Conservation (phyloP, 2,113 vertebrate species). For the Progne subis region DNA sequence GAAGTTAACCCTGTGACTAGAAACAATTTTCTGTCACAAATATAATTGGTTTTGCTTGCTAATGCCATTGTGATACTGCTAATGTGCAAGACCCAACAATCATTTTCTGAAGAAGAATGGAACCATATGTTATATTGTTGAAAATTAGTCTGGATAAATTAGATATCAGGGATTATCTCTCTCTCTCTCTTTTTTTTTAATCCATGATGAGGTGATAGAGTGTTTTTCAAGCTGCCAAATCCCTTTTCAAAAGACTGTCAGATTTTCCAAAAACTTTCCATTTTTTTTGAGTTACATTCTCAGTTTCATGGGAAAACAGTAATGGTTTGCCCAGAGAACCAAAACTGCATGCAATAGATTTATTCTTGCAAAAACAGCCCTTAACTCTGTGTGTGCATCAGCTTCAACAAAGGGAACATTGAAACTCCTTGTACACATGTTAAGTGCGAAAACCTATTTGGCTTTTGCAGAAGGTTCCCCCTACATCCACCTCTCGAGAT, state of each 20-base stretch:
- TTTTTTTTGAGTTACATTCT: neutral
- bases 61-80: neutral
- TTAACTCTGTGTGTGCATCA: neutral
- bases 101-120: neutral
- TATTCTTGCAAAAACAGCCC: neutral
- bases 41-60: neutral
- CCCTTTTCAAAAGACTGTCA: neutral
- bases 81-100: neutral
- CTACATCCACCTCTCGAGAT: slow-evolving; percentile 22
- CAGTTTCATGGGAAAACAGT: slow-evolving; percentile 28
- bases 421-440: neutral
- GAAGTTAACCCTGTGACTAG: neutral
- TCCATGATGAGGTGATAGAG: neutral
- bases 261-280: neutral
- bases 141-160: neutral
- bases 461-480: neutral
- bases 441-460: slow-evolving; percentile 31
- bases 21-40: neutral
- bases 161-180: neutral
- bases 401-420: neutral
- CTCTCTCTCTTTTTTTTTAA: neutral
- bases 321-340: slow-evolving; percentile 36
- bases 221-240: neutral
- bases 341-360: neutral
- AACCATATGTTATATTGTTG: neutral